Evolutionary conservation across 2,113 vertebrate genomes (phyloP), one percentile per base, ranked within the genome.

Genomic region (Peromyscus leucopus): DNA sequence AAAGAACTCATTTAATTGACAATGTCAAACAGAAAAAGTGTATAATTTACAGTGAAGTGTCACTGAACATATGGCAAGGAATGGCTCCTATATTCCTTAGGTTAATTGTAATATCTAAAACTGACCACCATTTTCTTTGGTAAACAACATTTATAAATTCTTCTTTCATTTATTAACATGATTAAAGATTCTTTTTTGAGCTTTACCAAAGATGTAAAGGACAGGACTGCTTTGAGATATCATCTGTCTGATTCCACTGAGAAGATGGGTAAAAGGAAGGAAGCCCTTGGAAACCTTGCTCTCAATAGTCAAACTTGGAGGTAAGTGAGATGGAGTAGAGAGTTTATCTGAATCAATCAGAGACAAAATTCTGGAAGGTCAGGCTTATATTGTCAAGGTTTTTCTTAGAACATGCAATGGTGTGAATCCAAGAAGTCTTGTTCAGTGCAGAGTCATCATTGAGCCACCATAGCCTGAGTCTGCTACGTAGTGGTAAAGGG

Each of bases 81-180:
- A 0, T 1, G 1, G 2, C 13, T 92, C 6, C 17, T 17, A 59
- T 36, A 46, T 17, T 48, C 15, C 7, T 69, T 91, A 51, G n/a
- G 19, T 26, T 88, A 86, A 69, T 36, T 22, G 42, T 13, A 36
- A 15, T 55, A 55, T 55, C 17, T 36, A 46, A 5, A 22, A 10
- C 42, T 31, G 31, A 69, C 42, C 28, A 67, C 63, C 17, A 46
- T 19, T 78, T 67, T 63, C 88, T 36, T 19, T 71, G 16, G 0
- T 33, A 75, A 82, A 26, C 36, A 84, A 36, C 72, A 88, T 89
- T 65, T 85, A 84, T 48, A 93, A 95, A 93, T 72, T 82, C 83
- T 76, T 86, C 86, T 93, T 96, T 97, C 90, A 85, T 96, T 74
- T 57, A 42, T 84, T 86, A 69, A 86, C 42, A 36, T 36, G 42